Base-by-base conservation (phyloP, 2,888 invertebrate species). In the Drosophila leonis region DNA sequence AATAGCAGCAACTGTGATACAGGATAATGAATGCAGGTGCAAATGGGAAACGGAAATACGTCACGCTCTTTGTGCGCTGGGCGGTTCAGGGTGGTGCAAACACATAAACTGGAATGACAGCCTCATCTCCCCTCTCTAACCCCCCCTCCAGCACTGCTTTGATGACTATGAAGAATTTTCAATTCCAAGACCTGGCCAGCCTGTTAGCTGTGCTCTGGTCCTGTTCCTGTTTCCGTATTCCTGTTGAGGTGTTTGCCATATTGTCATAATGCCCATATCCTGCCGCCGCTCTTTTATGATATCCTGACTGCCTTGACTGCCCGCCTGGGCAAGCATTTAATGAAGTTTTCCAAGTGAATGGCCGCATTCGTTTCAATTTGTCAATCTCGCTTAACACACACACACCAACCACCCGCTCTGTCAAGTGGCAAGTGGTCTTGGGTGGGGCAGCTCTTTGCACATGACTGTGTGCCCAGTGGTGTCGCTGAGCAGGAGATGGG, bases 331-430 rank as follows among this genome's bases (percentile, higher is more conserved):
- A 66, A 49, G 48, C 72, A 66, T 78, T 83, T 84, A 90, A 92
- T 91, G 90, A 91, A 88, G 78, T 90, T 90, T 91, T 91, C 90
- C 91, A 87, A 90, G 82, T 83, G 92, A 89, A 83, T 82, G 86
- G 74, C 72, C 82, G 75, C 82, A 78, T 81, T 83, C 91, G 82
- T 85, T 90, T 92, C 92, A 92, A 91, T 92, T 92, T 92, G 92
- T 92, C 92, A 92, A 92, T 91, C 86, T 84, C 74, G 69, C 73
- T 69, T 59, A 46, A 44, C 66, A 54, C 79, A 71, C 61, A 35
- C 35, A 42, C 20, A 20, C 24, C 35, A 54, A 27, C 54, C 59
- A 59, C 35, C 49, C 39, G 31, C 59, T 52, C 52, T 42, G 42
- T 8, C 44, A 56, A 56, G 31, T 42, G 15, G 31, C 42, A 42